phyloP scores from a whole-genome alignment of 2,113 vertebrate species.

The Hippolais icterina region DNA sequence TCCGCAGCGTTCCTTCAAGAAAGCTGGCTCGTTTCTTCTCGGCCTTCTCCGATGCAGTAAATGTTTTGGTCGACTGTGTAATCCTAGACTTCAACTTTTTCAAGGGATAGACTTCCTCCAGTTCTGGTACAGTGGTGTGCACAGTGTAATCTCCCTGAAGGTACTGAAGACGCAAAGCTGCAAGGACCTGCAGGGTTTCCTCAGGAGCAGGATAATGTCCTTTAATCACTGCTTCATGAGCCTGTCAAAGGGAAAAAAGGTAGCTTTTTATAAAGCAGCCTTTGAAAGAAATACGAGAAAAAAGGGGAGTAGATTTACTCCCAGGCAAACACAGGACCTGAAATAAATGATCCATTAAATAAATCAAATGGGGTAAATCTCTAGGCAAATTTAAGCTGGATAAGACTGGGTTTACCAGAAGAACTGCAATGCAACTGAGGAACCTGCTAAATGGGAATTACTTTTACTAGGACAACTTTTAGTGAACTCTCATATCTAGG shows the following conservation, averaged over 20 bases:
- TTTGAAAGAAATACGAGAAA: neutral
- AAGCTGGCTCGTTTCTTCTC: slow-evolving; percentile 93
- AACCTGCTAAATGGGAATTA: neutral
- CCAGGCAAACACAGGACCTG: neutral
- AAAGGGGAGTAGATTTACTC: neutral
- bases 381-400: neutral
- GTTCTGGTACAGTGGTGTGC: slow-evolving; percentile 74
- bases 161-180: slow-evolving; percentile 91
- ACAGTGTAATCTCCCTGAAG: slow-evolving; percentile 81
- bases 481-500: neutral
- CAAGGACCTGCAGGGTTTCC: slow-evolving; percentile 93
- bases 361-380: neutral
- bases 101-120: slow-evolving; percentile 90
- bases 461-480: neutral
- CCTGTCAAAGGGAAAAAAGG: slow-evolving; percentile 66
- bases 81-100: slow-evolving; percentile 87
- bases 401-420: neutral
- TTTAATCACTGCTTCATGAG: slow-evolving; percentile 91
- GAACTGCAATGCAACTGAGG: neutral
- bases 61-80: slow-evolving; percentile 85
- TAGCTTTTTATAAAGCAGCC: neutral
- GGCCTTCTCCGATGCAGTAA: slow-evolving; percentile 70
- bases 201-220: slow-evolving; percentile 94
- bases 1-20: slow-evolving; percentile 90
- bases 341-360: neutral